Evolutionary conservation across 92 coral and sea anemone genomes (phyloP), one percentile per base, ranked within the genome.

Genomic region (Epizoanthus ramosus): DNA sequence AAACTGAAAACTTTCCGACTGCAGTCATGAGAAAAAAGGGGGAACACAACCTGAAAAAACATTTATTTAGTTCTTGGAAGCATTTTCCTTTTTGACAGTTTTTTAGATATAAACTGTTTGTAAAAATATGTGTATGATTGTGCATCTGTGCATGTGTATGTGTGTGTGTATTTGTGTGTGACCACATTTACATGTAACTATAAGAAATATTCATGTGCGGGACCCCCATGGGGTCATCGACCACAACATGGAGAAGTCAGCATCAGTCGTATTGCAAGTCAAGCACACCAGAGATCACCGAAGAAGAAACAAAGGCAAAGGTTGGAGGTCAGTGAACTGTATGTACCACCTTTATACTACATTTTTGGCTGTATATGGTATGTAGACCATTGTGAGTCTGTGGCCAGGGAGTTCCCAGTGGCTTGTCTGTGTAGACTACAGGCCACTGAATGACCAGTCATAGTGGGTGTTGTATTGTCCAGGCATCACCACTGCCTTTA

Each of bases 231-330:
- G 81, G 81, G 69, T 35, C 6, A 9, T 75, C 82, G 14, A n/a
- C 82, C 37, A 60, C 82, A 37, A 61, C 59, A 2, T 37, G 82
- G 45, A 77, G 82, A 77, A 54, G 63, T 6, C 71, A n/a, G 6
- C 67, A 60, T 77, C 58, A 17, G 58, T 39, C 39, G 5, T 19
- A 59, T 50, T 37, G 15, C 71, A 61, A 61, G 71, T 18, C 41
- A 60, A 61, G 59, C 43, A 59, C 23, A 37, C 24, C 43, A n/a
- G 39, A 57, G 58, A 43, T 17, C n/a, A 57, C 45, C 59, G 68
- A 28, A 31, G 70, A 77, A 77, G 82, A 77, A 50, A 41, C 82
- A 77, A 77, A 77, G 82, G 59, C 82, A 77, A 77, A 77, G 81
- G 57, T 63, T 67, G 21, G 71, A 77, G 82, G 82, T 77, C 50